A percentile compares a stretch with the other conserved stretches of the same genome.
phyloP scores from a whole-genome alignment of 2,113 vertebrate species.

The Grammomys dolichurus region DNA sequence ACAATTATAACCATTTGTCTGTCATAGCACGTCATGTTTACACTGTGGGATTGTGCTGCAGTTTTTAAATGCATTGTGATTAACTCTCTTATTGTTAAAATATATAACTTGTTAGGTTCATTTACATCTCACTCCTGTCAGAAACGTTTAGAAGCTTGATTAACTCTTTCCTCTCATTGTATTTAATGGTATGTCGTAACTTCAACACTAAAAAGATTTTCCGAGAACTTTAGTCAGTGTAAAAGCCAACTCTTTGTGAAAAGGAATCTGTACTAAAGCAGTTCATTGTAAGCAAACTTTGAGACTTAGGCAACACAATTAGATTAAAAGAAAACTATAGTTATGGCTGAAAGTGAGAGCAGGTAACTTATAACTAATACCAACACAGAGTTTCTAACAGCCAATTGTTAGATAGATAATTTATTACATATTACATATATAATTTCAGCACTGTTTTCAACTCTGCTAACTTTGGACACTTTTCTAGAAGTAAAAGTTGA shows the following conservation, averaged over 20 bases:
- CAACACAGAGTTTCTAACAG: slow-evolving; percentile 55
- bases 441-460: slow-evolving; percentile 44
- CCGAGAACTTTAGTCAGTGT: slow-evolving; percentile 33
- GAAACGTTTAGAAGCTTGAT: not conserved
- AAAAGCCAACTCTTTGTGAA: not conserved
- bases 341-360: slow-evolving; percentile 61
- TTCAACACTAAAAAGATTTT: not conserved
- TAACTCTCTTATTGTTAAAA: not conserved
- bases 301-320: slow-evolving; percentile 61
- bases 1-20: slow-evolving; percentile 12
- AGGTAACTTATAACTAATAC: slow-evolving; percentile 46
- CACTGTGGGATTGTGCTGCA: not conserved
- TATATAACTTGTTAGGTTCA: not conserved
- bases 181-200: slow-evolving; percentile 15
- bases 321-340: slow-evolving; percentile 67
- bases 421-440: not conserved
- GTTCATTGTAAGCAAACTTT: slow-evolving; percentile 63
- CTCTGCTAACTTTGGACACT: slow-evolving; percentile 20
- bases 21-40: slow-evolving; percentile 13
- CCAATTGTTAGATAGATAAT: not conserved
- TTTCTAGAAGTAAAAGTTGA: slow-evolving; percentile 23
- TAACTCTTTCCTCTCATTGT: slow-evolving; percentile 7
- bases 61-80: not conserved
- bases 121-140: not conserved
- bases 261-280: slow-evolving; percentile 66